Evolutionary conservation across 2,888 invertebrate genomes (phyloP).

Genomic region (Trissoscelio sp.): DNA sequence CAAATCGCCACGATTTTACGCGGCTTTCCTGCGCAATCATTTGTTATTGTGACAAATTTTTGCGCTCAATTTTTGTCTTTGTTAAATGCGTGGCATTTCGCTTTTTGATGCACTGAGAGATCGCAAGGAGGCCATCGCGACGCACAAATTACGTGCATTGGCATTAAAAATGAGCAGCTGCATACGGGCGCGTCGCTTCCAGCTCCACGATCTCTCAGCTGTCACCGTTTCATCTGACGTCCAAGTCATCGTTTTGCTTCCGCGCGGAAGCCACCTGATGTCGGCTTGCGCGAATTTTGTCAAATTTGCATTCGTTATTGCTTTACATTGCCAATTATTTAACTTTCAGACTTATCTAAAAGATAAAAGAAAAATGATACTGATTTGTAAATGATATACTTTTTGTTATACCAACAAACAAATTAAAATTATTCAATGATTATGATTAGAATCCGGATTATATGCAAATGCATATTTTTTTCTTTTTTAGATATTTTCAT

Average conservation of each 20-base stretch:
- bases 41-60: slow-evolving; percentile 35
- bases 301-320: slow-evolving; percentile 45
- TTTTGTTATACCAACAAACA: too few species aligned
- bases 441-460: too few species aligned
- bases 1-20: too few species aligned
- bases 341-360: too few species aligned
- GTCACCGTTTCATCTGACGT: slow-evolving; percentile 73
- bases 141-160: slow-evolving; percentile 55
- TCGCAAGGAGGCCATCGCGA: slow-evolving; percentile 37
- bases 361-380: too few species aligned
- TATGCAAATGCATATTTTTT: too few species aligned
- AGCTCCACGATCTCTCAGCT: slow-evolving; percentile 75
- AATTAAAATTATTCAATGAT: too few species aligned
- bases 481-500: too few species aligned
- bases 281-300: slow-evolving; percentile 37
- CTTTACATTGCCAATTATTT: background rate
- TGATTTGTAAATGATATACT: too few species aligned
- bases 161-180: slow-evolving; percentile 75
- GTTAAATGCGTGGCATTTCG: background rate
- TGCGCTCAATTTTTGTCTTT: slow-evolving; percentile 9
- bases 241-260: slow-evolving; percentile 68
- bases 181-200: slow-evolving; percentile 75
- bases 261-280: slow-evolving; percentile 74
- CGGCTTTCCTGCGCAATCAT: too few species aligned
- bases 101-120: slow-evolving; percentile 7